phyloP scores from a whole-genome alignment of 1,140 invertebrate species.

The Onthophagus taurus region DNA sequence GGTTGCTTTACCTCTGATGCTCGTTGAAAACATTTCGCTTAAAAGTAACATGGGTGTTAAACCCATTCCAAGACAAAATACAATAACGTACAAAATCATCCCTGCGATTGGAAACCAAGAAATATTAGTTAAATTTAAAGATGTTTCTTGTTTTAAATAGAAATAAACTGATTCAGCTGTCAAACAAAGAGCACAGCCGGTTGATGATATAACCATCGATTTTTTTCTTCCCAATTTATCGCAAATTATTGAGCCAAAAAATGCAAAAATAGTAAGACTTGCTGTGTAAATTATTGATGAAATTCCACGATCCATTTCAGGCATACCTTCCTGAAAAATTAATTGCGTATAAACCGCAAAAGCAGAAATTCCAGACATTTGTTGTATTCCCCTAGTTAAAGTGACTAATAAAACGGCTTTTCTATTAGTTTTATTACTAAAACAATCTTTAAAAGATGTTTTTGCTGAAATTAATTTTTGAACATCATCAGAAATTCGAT shows the following conservation, averaged over 20 bases:
- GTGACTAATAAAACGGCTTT: constrained; percentile 33
- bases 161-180: constrained; percentile 4
- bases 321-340: constrained; percentile 10
- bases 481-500: constrained; percentile 18
- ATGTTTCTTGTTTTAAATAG: constrained; percentile 21
- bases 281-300: constrained; percentile 38
- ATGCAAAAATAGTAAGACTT: not conserved
- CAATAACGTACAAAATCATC: constrained; percentile 19
- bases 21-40: constrained; percentile 22
- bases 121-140: not conserved
- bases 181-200: not conserved
- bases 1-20: constrained; percentile 19
- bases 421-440: constrained; percentile 37
- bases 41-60: constrained; percentile 19
- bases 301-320: constrained; percentile 51
- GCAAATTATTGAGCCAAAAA: not conserved
- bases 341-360: constrained; percentile 16
- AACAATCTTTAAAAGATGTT: constrained; percentile 22
- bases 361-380: constrained; percentile 17
- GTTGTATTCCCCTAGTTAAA: constrained; percentile 10
- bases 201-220: not conserved
- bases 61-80: constrained; percentile 17
- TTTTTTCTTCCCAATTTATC: constrained; percentile 4
- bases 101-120: constrained; percentile 9
- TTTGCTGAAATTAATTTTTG: constrained; percentile 21